Percentiles rank a stretch among this genome's conserved stretches.
Evolutionary conservation across 1,140 invertebrate species (phyloP).

Genomic region (Papilio dardanus): DNA sequence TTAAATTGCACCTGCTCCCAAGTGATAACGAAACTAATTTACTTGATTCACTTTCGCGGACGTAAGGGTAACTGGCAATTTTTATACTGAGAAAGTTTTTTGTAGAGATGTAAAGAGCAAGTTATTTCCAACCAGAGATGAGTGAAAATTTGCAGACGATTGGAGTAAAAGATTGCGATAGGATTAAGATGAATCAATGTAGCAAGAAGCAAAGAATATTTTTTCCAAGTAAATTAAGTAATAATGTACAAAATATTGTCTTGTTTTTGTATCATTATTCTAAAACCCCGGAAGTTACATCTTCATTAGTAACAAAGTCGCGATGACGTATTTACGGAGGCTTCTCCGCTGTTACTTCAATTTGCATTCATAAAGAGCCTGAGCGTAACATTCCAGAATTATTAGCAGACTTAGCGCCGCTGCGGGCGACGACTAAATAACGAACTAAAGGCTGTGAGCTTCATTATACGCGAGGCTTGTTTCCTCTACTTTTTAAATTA

Average conservation of each 20-base stretch:
- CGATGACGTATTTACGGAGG: conserved; percentile 18
- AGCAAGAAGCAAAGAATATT: no score
- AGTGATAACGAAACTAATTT: conserved; percentile 35
- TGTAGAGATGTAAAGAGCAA: neutral
- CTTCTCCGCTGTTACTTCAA: conserved; percentile 31
- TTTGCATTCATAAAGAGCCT: conserved; percentile 36
- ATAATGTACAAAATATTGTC: neutral
- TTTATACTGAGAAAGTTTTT: neutral
- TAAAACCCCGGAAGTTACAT: neutral
- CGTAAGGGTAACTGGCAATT: neutral
- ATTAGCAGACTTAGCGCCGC: conserved; percentile 32
- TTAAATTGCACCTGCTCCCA: conserved; percentile 20
- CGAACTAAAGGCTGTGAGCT: conserved; percentile 1
- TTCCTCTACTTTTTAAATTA: conserved; percentile 29
- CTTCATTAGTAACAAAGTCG: conserved; percentile 6
- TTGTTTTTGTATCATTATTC: neutral
- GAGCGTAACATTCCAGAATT: conserved; percentile 35
- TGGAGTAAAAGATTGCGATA: neutral
- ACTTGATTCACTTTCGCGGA: conserved; percentile 6
- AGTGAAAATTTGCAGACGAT: neutral
- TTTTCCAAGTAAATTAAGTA: no score
- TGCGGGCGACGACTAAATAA: conserved; percentile 23
- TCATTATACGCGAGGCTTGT: conserved; percentile 29
- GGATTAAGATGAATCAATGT: no score
- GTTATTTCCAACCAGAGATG: no score